These are phyloP conservation scores for Anarsia innoxiella DNA, from an alignment of 2,888 invertebrate species.

Conservation along the genomic window DNA sequence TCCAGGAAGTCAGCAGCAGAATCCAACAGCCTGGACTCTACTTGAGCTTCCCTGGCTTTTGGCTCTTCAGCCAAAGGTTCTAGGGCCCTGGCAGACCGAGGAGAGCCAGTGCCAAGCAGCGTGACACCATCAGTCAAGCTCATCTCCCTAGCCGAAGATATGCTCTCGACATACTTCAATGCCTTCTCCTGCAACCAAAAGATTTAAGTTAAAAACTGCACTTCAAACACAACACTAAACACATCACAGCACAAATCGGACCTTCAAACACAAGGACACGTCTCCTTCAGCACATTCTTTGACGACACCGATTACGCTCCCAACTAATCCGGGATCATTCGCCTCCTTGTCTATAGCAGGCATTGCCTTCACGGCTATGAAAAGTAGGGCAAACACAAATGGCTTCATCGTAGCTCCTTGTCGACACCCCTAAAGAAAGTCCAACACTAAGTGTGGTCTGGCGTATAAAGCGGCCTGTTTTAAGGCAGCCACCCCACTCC, in stretches of 20 bases:
- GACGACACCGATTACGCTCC: constrained; percentile 77
- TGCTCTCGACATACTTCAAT: constrained; percentile 79
- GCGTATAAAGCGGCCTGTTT: constrained; percentile 59
- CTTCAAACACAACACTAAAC: constrained; percentile 28
- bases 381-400: constrained; percentile 66
- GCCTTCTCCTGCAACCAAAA: constrained; percentile 81
- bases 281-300: constrained; percentile 83
- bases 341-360: constrained; percentile 71
- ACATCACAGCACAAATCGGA: constrained; percentile 35
- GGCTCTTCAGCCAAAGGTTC: constrained; percentile 82
- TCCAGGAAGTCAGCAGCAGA: constrained; percentile 85
- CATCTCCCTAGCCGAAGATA: constrained; percentile 73
- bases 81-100: constrained; percentile 76
- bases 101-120: constrained; percentile 62
- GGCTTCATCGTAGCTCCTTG: constrained; percentile 48
- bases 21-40: constrained; percentile 84
- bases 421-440: constrained; percentile 60
- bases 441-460: constrained; percentile 62
- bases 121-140: constrained; percentile 77
- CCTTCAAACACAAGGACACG: constrained; percentile 83
- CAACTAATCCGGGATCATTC: constrained; percentile 54
- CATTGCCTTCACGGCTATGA: constrained; percentile 66
- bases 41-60: constrained; percentile 81
- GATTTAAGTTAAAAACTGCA: constrained; percentile 33
- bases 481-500: constrained; percentile 68